These are phyloP conservation scores for Cervus canadensis DNA, from an alignment of 2,113 vertebrate species.

Conservation along the genomic window DNA sequence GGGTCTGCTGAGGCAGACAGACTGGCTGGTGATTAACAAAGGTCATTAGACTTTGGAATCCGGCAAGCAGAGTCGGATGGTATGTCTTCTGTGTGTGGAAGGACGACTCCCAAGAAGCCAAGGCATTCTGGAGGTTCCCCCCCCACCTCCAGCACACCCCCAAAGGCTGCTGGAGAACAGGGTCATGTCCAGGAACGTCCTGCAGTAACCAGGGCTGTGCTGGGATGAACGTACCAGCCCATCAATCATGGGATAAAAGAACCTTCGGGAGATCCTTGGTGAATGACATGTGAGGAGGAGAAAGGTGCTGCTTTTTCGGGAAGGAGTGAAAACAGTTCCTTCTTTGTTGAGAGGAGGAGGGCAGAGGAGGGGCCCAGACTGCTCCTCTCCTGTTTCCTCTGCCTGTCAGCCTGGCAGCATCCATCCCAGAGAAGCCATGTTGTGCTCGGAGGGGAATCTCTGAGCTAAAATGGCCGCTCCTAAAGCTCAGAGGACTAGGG, in stretches of 20 bases:
- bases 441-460: slow-evolving; percentile 86
- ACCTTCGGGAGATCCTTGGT: slow-evolving; percentile 73
- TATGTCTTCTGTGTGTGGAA: slow-evolving; percentile 87
- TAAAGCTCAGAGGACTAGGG: slow-evolving; percentile 92
- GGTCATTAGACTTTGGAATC: slow-evolving; percentile 99
- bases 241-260: slow-evolving; percentile 74
- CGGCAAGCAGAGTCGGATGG: slow-evolving; percentile 89
- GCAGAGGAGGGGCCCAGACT: slow-evolving; percentile 51
- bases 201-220: slow-evolving; percentile 53
- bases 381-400: slow-evolving; percentile 67
- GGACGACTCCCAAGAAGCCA: slow-evolving; percentile 87
- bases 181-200: slow-evolving; percentile 67
- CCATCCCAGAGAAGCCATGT: slow-evolving; percentile 93
- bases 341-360: slow-evolving; percentile 52
- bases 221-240: slow-evolving; percentile 43
- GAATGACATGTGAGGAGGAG: slow-evolving; percentile 63
- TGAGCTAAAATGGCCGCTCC: slow-evolving; percentile 98
- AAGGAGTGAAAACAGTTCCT: slow-evolving; percentile 57
- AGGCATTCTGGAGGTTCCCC: slow-evolving; percentile 78
- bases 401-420: slow-evolving; percentile 83
- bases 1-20: slow-evolving; percentile 91
- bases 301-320: slow-evolving; percentile 70
- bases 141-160: slow-evolving; percentile 36
- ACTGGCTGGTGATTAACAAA: slow-evolving; percentile 99
- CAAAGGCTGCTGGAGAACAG: slow-evolving; percentile 63